Evolutionary conservation across 64 coral and sea anemone genomes (phyloP), one percentile per base, ranked within the genome.

Genomic region (Montipora sp.): DNA sequence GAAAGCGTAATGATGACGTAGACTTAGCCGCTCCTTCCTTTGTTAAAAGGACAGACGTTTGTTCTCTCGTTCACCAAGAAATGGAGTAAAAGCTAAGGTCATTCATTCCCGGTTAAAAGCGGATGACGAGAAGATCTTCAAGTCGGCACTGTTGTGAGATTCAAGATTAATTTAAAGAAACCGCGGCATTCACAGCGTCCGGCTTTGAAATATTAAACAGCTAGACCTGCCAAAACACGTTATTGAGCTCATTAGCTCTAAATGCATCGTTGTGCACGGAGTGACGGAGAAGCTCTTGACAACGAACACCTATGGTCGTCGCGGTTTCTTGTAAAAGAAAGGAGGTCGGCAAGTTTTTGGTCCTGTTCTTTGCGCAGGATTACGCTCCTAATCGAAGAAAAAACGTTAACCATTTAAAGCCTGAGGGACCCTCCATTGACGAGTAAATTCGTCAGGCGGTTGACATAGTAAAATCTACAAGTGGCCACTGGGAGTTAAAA

Each of bases 1-100:
- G 95, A 97, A 88, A 53, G 47, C 44, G 93, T 90, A 77, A 76
- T 84, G 72, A 83, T 94, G 93, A 90, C 92, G 79, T 83, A 49
- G 77, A 49, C 15, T 15, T 48, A 70, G 14, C 79, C 76, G 59
- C 13, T 13, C 72, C 60, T 43, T 18, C 53, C 23, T 51, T 44
- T 5, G 12, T 71, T 15, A 46, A 48, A 81, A 6, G 47, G 5
- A 7, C 1, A 27, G 12, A 5, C 55, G 18, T 57, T 14, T 18
- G 13, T 57, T 12, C 49, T 23, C 5, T n/a, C 21, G 13, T 24
- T 51, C 49, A 4, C 8, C 48, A 23, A 75, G 68, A 71, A 5
- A 58, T 61, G 72, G 20, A 23, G 68, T 68, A 23, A 71, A 71
- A 23, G 3, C 11, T 66, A 9, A 66, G 20, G 19, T 7, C 14